These are phyloP conservation scores for Caenorhabditis sp. DNA, from an alignment of 2,888 invertebrate species.

Conservation along the genomic window DNA sequence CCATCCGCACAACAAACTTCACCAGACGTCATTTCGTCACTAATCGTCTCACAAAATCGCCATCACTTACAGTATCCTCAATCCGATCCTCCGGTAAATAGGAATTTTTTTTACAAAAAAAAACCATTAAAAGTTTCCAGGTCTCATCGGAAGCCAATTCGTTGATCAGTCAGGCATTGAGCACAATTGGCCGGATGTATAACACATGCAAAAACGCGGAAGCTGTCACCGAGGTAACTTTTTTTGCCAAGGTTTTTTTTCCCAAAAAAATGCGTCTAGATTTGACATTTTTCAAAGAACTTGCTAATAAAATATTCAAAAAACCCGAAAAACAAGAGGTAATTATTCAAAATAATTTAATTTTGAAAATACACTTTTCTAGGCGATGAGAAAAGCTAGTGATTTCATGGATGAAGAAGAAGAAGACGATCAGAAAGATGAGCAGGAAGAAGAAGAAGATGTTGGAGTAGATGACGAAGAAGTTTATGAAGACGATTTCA, in stretches of 20 bases:
- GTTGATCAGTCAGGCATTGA: slow-evolving; percentile 32
- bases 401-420: not conserved
- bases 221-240: slow-evolving; percentile 7
- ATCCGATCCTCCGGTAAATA: not conserved
- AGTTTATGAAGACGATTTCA: not conserved
- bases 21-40: not conserved
- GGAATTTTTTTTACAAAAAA: slow-evolving; percentile 7
- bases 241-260: not conserved
- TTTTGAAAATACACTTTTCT: not conserved
- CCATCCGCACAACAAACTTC: not conserved
- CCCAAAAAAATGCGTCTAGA: not conserved
- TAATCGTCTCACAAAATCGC: not conserved
- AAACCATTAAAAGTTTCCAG: no score
- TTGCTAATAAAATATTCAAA: not conserved
- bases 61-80: not conserved
- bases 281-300: not conserved
- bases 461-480: slow-evolving; percentile 12
- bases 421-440: slow-evolving; percentile 4
- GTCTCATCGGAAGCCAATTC: not conserved
- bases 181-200: slow-evolving; percentile 20
- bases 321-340: not conserved
- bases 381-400: slow-evolving; percentile 10
- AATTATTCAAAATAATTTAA: not conserved
- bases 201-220: slow-evolving; percentile 22
- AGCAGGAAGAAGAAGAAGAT: no score